A percentile compares a stretch with the other conserved stretches of the same genome.
phyloP scores from a whole-genome alignment of 2,797 vertebrate genomes.

The Sebastes hubbsi region DNA sequence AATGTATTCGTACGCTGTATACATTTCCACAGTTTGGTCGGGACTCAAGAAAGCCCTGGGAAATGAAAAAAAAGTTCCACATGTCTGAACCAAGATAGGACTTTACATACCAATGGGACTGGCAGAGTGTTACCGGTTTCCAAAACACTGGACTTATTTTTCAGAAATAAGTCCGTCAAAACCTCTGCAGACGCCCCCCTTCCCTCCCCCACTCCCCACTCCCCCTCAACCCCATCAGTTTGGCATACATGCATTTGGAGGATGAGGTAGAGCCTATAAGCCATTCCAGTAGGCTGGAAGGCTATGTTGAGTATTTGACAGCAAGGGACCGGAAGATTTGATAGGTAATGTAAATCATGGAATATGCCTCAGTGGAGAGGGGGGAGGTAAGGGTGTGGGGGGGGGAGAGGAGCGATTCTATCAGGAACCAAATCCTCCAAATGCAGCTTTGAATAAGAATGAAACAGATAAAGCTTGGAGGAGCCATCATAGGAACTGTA shows the following conservation, averaged over 20 bases:
- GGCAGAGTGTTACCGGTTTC: conserved; percentile 59
- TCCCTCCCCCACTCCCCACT: not conserved
- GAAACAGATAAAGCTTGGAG: conserved; percentile 68
- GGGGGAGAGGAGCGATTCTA: conserved; percentile 47
- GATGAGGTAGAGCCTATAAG: conserved; percentile 42
- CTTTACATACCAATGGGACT: conserved; percentile 71
- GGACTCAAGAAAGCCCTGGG: conserved; percentile 33
- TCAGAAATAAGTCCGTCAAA: conserved; percentile 54
- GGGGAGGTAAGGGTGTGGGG: not conserved
- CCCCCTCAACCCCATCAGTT: not conserved
- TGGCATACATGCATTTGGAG: conserved; percentile 33
- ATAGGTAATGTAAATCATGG: conserved; percentile 73
- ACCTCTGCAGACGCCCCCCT: not conserved
- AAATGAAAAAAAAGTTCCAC: conserved; percentile 60
- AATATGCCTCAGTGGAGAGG: conserved; percentile 50
- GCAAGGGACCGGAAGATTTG: conserved; percentile 53
- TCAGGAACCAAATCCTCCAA: conserved; percentile 71
- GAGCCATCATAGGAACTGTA: conserved; percentile 53
- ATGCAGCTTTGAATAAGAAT: conserved; percentile 74
- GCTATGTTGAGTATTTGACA: conserved; percentile 57
- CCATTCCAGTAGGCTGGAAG: conserved; percentile 38
- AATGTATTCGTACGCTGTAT: conserved; percentile 35
- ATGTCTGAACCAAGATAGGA: conserved; percentile 62
- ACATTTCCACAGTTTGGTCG: conserved; percentile 45
- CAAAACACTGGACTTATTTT: conserved; percentile 60